These are phyloP conservation scores for Cyclophora punctaria DNA, from an alignment of 2,888 invertebrate species.

Conservation along the genomic window DNA sequence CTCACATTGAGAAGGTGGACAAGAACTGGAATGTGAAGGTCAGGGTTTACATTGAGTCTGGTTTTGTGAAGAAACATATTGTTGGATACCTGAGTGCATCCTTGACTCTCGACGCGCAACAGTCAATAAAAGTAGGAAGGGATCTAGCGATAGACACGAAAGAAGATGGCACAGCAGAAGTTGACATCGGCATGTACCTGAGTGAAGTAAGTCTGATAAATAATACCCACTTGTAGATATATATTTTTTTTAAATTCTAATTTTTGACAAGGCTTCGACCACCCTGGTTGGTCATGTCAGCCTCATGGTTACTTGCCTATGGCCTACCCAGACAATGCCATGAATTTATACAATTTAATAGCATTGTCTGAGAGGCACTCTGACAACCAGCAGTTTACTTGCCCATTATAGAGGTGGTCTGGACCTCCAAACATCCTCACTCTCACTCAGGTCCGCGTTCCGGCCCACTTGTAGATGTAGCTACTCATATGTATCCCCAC, in stretches of 20 bases:
- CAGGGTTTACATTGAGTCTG: constrained; percentile 45
- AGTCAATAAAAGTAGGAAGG: constrained; percentile 36
- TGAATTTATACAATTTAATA: no score
- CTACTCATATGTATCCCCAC: no score
- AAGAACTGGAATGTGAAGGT: constrained; percentile 43
- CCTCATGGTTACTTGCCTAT: no score
- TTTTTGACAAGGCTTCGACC: no score
- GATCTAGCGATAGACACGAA: constrained; percentile 27
- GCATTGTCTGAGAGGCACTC: no score
- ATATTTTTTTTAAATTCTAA: no score
- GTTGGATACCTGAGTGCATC: constrained; percentile 41
- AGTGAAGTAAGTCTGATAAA: constrained; percentile 39
- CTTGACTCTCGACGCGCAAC: constrained; percentile 42
- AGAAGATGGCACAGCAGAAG: constrained; percentile 42
- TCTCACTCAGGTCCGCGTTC: no score
- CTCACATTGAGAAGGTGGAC: constrained; percentile 38
- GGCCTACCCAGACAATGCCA: no score
- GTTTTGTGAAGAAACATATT: constrained; percentile 25
- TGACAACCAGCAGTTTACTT: no score
- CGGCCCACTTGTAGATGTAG: background rate
- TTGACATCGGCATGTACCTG: constrained; percentile 41
- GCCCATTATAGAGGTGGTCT: no score
- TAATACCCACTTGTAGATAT: background rate
- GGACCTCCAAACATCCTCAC: no score
- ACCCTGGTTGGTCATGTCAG: no score